phyloP scores from a whole-genome alignment of 2,113 vertebrate genomes.

The Lepus europaeus region DNA sequence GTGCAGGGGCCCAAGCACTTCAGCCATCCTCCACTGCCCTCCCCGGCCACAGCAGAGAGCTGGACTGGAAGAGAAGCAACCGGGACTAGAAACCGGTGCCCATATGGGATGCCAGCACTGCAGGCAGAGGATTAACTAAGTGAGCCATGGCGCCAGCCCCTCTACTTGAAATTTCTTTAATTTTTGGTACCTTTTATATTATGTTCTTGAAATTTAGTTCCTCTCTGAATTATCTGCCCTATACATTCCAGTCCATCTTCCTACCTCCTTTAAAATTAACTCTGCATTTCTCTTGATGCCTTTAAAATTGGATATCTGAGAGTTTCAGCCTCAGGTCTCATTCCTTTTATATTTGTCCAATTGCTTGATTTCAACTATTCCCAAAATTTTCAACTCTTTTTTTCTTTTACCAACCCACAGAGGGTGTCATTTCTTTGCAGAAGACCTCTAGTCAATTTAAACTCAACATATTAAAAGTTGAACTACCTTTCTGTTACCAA shows the following conservation, averaged over 20 bases:
- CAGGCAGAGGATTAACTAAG: too few species aligned
- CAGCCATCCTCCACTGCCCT: too few species aligned
- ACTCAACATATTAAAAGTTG: background rate
- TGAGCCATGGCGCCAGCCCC: too few species aligned
- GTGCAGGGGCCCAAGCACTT: too few species aligned
- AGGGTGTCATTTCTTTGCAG: background rate
- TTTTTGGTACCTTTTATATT: background rate
- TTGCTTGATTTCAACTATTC: background rate
- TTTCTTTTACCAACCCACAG: background rate
- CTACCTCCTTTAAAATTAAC: background rate
- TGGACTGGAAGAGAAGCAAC: too few species aligned
- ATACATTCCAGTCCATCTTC: background rate
- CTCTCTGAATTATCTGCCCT: background rate
- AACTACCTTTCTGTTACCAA: background rate
- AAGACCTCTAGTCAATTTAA: background rate
- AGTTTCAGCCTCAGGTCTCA: background rate
- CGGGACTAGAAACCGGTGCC: too few species aligned
- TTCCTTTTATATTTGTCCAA: background rate
- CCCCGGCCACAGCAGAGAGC: too few species aligned
- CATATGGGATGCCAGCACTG: too few species aligned
- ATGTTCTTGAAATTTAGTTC: background rate
- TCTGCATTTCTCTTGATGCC: background rate
- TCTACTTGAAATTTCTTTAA: background rate
- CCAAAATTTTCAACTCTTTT: background rate
- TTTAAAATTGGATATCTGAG: background rate